Evolutionary conservation across 2,113 vertebrate species (phyloP).

Genomic region (Xerus inauris): DNA sequence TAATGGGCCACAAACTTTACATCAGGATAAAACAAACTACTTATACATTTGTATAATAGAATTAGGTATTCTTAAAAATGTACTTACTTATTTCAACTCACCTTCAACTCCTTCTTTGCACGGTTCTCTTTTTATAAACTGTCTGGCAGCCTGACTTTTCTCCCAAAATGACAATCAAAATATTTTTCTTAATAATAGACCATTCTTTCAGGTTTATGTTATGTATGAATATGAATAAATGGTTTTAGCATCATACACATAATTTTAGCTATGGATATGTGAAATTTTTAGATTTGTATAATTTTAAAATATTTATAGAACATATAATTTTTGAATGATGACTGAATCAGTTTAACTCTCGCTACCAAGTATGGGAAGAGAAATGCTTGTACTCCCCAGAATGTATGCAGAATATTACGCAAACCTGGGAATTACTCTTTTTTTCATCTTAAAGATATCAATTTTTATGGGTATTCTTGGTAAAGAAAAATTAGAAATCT

Average conservation of each 20-base stretch:
- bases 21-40: neutral
- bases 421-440: neutral
- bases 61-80: neutral
- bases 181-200: neutral
- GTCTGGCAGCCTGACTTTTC: neutral
- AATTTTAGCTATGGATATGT: neutral
- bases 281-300: neutral
- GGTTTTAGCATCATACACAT: neutral
- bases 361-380: neutral
- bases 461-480: neutral
- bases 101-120: neutral
- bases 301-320: neutral
- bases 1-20: neutral
- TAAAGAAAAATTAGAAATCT: conserved; percentile 33
- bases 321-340: neutral
- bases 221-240: neutral
- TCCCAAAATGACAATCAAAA: neutral
- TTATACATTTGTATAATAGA: neutral
- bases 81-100: neutral
- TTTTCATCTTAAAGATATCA: neutral
- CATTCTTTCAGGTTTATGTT: neutral
- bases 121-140: neutral
- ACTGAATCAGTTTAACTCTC: neutral
- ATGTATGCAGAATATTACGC: neutral
- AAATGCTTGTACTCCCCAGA: neutral